These are phyloP conservation scores for Barnardius zonarius DNA, from an alignment of 2,113 vertebrate species.

Conservation along the genomic window DNA sequence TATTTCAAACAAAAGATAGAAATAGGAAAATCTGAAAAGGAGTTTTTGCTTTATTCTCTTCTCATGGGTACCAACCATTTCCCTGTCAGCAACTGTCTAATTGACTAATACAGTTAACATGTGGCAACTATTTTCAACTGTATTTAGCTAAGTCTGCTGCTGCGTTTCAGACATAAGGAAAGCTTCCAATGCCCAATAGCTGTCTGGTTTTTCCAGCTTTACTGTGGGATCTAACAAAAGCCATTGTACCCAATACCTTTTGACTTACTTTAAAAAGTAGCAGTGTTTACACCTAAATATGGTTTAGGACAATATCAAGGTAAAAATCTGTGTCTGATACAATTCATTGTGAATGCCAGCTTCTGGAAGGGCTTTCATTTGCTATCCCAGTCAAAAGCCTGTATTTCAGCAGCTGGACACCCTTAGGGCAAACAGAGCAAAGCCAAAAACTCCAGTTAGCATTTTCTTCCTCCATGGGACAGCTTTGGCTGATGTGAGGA, in stretches of 20 bases:
- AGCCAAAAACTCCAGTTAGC: neutral
- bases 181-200: neutral
- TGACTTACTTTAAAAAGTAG: neutral
- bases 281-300: neutral
- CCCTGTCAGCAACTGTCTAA: constrained; percentile 32
- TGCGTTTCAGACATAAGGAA: neutral
- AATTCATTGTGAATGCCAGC: neutral
- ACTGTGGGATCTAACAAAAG: neutral
- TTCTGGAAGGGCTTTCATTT: neutral
- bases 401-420: constrained; percentile 4
- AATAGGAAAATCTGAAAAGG: neutral
- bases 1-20: neutral
- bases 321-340: neutral
- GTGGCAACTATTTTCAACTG: constrained; percentile 53
- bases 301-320: neutral
- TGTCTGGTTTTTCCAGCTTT: neutral
- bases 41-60: neutral
- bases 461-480: neutral
- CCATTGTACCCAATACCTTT: neutral
- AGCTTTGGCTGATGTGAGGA: neutral
- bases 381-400: neutral
- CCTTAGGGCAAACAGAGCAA: neutral
- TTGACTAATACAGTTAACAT: constrained; percentile 34
- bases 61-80: neutral
- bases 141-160: constrained; percentile 21